Conservation (phyloP, 2,888 invertebrate species). For the Clitarchus hookeri region DNA sequence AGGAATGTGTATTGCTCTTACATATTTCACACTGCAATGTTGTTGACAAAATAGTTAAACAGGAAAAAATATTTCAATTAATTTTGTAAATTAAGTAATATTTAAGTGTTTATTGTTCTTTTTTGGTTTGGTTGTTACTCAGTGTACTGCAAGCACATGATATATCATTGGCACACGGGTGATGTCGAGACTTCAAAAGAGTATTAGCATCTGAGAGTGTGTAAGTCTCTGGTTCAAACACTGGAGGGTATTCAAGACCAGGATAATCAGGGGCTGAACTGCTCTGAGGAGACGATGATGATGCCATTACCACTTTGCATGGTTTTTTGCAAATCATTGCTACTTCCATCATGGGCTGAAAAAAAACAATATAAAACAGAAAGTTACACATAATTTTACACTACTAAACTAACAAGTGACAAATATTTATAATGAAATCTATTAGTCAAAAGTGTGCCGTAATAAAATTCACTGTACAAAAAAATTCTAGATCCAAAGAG, state of each 20-base stretch:
- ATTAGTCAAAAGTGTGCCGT: too few relatives aligned
- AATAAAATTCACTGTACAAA: too few relatives aligned
- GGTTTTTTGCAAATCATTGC: constrained; percentile 52
- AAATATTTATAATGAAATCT: too few relatives aligned
- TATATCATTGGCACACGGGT: not conserved
- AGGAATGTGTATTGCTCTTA: not conserved
- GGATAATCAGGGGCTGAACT: constrained; percentile 69
- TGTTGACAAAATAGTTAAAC: not conserved
- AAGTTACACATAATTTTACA: too few relatives aligned
- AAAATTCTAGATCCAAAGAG: too few relatives aligned
- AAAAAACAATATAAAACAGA: constrained; percentile 20
- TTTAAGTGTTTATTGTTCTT: not conserved
- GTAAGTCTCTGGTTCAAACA: constrained; percentile 84
- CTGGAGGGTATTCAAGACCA: constrained; percentile 82
- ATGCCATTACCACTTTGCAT: constrained; percentile 36
- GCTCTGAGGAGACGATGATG: constrained; percentile 52
- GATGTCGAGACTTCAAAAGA: constrained; percentile 51
- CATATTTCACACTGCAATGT: not conserved
- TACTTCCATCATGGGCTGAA: constrained; percentile 52
- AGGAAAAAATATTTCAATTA: too few relatives aligned
- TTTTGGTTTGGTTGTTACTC: not conserved
- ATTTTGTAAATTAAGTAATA: not conserved
- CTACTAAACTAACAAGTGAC: too few relatives aligned
- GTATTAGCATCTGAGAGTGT: constrained; percentile 65
- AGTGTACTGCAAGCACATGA: not conserved